A percentile compares a stretch with the other conserved stretches of the same genome.
Conservation (phyloP, 2,888 invertebrate species). For the Tipula confusa region DNA sequence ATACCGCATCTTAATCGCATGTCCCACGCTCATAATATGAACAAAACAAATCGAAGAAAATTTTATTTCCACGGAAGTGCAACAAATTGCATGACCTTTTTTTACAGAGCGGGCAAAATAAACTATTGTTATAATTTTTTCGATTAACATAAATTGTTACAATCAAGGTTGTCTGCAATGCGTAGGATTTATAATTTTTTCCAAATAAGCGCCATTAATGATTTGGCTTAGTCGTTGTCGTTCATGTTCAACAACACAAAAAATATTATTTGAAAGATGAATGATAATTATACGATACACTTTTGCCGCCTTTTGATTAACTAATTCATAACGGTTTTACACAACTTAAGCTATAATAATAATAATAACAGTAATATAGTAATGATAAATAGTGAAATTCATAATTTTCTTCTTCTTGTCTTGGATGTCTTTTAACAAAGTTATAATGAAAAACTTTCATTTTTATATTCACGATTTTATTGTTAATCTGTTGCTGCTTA, state of each 20-base stretch:
- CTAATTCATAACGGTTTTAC: neutral
- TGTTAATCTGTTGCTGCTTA: neutral
- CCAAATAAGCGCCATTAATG: neutral
- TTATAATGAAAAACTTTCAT: neutral
- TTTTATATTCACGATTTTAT: neutral
- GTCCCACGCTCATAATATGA: neutral
- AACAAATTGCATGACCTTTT: neutral
- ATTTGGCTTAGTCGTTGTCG: neutral
- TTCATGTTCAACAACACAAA: neutral
- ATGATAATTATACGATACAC: constrained; percentile 12
- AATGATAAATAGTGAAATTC: constrained; percentile 12
- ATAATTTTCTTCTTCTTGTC: neutral
- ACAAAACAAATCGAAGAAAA: neutral
- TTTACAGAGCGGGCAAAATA: neutral
- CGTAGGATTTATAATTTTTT: neutral
- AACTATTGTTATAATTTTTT: neutral
- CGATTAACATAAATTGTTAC: neutral
- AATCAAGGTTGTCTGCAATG: constrained; percentile 20
- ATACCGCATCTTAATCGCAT: neutral
- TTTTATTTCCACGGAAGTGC: neutral
- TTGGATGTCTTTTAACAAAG: constrained; percentile 3
- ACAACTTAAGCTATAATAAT: neutral
- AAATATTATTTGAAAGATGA: neutral
- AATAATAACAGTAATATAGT: neutral
- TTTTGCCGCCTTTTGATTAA: constrained; percentile 12